Conservation (phyloP, 1,140 invertebrate genomes). For the Scaptomyza pallida region DNA sequence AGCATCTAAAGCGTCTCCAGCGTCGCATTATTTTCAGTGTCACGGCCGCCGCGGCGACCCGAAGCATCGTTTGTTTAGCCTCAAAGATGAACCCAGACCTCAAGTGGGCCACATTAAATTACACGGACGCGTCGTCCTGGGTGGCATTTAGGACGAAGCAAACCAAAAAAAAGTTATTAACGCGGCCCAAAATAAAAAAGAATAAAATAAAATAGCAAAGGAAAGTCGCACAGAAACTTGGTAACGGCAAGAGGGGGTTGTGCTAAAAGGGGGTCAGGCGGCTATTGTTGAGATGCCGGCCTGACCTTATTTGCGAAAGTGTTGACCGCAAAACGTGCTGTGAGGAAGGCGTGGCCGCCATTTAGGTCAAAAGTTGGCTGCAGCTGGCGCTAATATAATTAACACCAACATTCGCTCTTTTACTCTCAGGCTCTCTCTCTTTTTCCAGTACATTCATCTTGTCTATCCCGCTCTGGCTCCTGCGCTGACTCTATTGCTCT, state of each 20-base stretch:
- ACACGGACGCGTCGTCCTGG: constrained; percentile 27
- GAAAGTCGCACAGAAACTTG: constrained; percentile 31
- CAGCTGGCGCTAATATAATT: constrained; percentile 64
- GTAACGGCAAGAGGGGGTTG: background rate
- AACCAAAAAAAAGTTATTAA: constrained; percentile 69
- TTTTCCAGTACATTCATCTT: background rate
- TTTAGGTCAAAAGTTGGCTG: constrained; percentile 61
- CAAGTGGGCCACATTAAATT: constrained; percentile 41
- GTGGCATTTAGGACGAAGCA: constrained; percentile 6
- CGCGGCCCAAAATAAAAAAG: constrained; percentile 26
- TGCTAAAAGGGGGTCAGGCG: constrained; percentile 20
- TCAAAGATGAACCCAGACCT: constrained; percentile 26
- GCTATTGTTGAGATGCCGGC: constrained; percentile 27
- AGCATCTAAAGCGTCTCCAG: constrained; percentile 22
- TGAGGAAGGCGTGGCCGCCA: constrained; percentile 11
- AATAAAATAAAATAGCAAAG: background rate
- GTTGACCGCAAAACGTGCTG: constrained; percentile 69
- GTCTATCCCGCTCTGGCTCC: constrained; percentile 10
- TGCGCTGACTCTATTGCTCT: constrained; percentile 29
- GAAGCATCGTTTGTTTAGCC: constrained; percentile 11
- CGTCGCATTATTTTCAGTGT: constrained; percentile 67
- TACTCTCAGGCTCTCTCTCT: constrained; percentile 23
- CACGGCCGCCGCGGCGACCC: constrained; percentile 39
- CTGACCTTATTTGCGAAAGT: constrained; percentile 72
- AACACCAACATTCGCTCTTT: constrained; percentile 40